These are phyloP conservation scores for Macrosteles quadrilineatus DNA, from an alignment of 1,140 invertebrate species.

Conservation along the genomic window DNA sequence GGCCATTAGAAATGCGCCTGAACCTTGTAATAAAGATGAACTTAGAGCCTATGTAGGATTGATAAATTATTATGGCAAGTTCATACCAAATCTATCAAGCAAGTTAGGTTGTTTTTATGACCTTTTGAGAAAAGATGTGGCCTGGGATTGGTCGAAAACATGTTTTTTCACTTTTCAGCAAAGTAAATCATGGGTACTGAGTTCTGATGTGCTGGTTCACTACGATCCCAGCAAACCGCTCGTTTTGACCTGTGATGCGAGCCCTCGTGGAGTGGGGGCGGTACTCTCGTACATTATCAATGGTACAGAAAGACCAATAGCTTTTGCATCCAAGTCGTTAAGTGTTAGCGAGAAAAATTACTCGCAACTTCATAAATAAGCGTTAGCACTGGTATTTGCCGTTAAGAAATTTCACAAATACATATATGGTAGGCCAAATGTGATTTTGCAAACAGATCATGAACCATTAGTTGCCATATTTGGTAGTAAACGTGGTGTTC, in stretches of 20 bases:
- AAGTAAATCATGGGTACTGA: not conserved
- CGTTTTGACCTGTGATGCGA: too few relatives aligned
- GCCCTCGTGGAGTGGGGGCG: too few relatives aligned
- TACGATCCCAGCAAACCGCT: not conserved
- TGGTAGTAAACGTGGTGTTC: too few relatives aligned
- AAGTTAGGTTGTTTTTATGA: not conserved
- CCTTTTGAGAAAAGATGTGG: too few relatives aligned
- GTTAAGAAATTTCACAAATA: too few relatives aligned
- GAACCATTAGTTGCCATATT: not conserved
- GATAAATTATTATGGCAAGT: too few relatives aligned
- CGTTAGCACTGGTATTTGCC: too few relatives aligned
- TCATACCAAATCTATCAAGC: not conserved
- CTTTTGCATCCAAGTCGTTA: not conserved
- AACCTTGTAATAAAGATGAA: not conserved
- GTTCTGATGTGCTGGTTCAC: not conserved
- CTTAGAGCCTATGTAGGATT: too few relatives aligned
- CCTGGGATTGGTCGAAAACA: not conserved
- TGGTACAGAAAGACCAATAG: too few relatives aligned
- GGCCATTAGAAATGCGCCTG: not conserved
- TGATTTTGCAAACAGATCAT: not conserved
- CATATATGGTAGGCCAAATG: too few relatives aligned
- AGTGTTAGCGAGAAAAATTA: not conserved
- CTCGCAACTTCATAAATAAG: not conserved
- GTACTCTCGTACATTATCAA: too few relatives aligned
- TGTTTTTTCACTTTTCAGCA: not conserved